These are phyloP conservation scores for Loriculus beryllinus DNA, from an alignment of 2,797 vertebrate genomes.

Conservation along the genomic window DNA sequence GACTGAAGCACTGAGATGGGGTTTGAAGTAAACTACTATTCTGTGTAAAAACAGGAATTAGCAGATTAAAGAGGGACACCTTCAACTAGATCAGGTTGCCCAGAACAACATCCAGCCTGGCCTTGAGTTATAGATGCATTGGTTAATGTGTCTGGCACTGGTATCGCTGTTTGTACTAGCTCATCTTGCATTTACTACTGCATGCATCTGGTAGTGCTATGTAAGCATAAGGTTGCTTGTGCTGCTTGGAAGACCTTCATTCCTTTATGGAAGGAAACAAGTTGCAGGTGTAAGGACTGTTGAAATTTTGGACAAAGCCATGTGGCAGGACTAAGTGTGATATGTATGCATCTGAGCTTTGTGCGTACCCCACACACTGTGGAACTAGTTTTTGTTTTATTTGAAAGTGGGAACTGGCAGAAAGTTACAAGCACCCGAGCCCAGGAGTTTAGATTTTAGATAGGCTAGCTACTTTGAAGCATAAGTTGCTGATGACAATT, in stretches of 20 bases:
- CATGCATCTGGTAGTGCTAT: fast-evolving
- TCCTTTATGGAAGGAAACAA: not conserved
- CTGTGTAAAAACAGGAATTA: not conserved
- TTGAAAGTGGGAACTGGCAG: not conserved
- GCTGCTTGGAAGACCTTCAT: not conserved
- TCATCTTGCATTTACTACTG: fast-evolving
- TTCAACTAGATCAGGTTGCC: not conserved
- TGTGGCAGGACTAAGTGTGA: not conserved
- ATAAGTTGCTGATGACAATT: not conserved
- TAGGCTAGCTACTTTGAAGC: not conserved
- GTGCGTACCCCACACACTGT: fast-evolving
- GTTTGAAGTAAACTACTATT: not conserved
- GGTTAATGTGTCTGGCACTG: not conserved
- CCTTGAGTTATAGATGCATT: not conserved
- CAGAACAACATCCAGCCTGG: not conserved
- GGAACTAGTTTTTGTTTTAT: not conserved
- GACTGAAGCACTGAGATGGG: not conserved
- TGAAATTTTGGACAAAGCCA: not conserved
- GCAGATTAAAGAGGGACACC: not conserved
- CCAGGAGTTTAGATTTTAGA: not conserved
- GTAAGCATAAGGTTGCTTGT: not conserved
- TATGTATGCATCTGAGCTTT: not conserved
- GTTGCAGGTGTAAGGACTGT: not conserved
- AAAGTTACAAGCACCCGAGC: not conserved
- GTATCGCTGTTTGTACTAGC: not conserved